Evolutionary conservation across 2,888 invertebrate species (phyloP), one percentile per base, ranked within the genome.

Genomic region (Torymus aiolomorphi): DNA sequence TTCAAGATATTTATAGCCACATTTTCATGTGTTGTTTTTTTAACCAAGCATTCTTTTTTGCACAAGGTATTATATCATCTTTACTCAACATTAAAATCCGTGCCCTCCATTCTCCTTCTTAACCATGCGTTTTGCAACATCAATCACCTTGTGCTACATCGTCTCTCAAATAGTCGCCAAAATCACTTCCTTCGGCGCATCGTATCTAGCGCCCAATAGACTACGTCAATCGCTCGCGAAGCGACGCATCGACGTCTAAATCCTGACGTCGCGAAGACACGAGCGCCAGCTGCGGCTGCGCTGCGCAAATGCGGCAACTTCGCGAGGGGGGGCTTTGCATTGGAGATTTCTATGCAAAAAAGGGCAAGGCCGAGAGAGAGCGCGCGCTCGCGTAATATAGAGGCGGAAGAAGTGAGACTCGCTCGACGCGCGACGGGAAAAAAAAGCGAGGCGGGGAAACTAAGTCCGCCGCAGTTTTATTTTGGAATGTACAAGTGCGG

Each of bases 301-400:
- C 13, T 24, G 42, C 56, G 67, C 20, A 72, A 66, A 59, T 65
- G 65, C 76, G 57, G n/a, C 42, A 72, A 72, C 16, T 72, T 72
- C 54, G 8, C 56, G 3, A n/a, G 5, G 14, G 13, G 73, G 57
- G 65, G 65, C 72, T 78, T 72, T 67, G 67, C 72, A 73, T 78
- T 61, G 67, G 62, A 73, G 61, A 78, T 73, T 78, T 69, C 69
- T 42, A 74, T 70, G 78, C 67, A 74, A 74, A 79, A 67, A 70
- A 72, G 24, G 69, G 5, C 42, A 42, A 42, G 42, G 42, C 42
- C 8, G 42, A 42, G 42, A 42, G 8, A 42, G 8, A 8, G 42
- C 1, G 8, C 5, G 42, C 8, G 5, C 42, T 42, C 31, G 16
- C 10, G 59, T 61, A 52, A 75, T 59, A 59, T 49, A 31, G 42